Evolutionary conservation across 2,888 invertebrate genomes (phyloP), one percentile per base, ranked within the genome.

Genomic region (Lasioglossum malachurum): DNA sequence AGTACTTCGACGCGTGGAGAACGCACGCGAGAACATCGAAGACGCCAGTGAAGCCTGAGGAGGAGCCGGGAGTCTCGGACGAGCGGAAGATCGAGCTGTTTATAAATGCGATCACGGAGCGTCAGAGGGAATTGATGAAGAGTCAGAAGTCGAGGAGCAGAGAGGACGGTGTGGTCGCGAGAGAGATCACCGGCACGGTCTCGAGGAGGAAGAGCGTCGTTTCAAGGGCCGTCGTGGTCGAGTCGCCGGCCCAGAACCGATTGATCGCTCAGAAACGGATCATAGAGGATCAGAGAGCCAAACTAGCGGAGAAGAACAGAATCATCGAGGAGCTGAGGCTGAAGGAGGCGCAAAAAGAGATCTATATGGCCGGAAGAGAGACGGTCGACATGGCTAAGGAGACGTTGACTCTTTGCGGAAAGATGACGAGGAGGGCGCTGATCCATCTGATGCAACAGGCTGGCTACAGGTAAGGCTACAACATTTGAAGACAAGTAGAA

Each of bases 241-340:
- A 93, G 0, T 88, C 94, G 3, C 93, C 93, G 0, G 93, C 93
- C 7, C 91, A 92, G 60, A 92, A 83, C 76, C 93, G 94, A 31
- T 80, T 95, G 7, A 97, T 97, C 94, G 96, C 97, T 16, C 98
- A 98, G 93, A 97, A 97, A 93, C 96, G 97, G 89, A 97, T 98
- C 71, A 98, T 98, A 83, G 97, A 97, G 46, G 95, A 97, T 46
- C 98, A 98, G 94, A 97, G 96, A 93, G 95, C 96, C 2, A 97
- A 97, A 95, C 94, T 98, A 83, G 97, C 97, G 83, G 97, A 97
- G 84, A 97, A 98, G 94, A 97, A 97, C 89, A 96, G 97, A 91
- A 93, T 97, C n/a, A 98, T 98, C 82, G 97, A 97, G 93, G 97
- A 97, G 92, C 95, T 98, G 0, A 97, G 97, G 93, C 95, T 97